Conservation (phyloP, 2,888 invertebrate species). For the Rosalia funebris region DNA sequence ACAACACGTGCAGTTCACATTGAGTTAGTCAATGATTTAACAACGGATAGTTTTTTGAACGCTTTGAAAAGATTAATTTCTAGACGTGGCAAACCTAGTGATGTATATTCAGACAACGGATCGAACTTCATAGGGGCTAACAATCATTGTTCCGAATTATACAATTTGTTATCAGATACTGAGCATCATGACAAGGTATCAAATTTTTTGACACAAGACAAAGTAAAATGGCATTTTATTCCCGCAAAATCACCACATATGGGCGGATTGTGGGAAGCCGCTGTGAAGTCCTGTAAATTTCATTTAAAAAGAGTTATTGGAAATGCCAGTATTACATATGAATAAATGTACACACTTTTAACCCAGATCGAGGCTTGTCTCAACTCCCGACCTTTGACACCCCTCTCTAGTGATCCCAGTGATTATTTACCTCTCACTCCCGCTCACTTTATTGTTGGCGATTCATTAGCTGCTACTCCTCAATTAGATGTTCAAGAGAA, state of each 20-base stretch:
- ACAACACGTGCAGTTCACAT: too few relatives aligned
- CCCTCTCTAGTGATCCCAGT: constrained; percentile 29
- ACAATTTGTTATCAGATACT: constrained; percentile 2
- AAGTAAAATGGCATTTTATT: constrained; percentile 17
- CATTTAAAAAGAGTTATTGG: constrained; percentile 47
- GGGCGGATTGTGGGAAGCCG: constrained; percentile 22
- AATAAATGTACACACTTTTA: constrained; percentile 51
- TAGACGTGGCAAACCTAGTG: constrained; percentile 4
- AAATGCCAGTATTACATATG: constrained; percentile 43
- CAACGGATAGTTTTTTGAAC: constrained; percentile 16
- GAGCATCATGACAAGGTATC: constrained; percentile 2
- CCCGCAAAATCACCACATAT: constrained; percentile 18
- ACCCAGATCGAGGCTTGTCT: constrained; percentile 51
- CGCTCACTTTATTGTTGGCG: constrained; percentile 25
- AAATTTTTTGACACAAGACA: constrained; percentile 9
- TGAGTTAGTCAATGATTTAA: constrained; percentile 7
- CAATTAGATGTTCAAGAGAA: background rate
- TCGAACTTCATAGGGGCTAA: constrained; percentile 18
- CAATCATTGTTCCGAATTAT: constrained; percentile 16
- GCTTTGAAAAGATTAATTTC: too few relatives aligned
- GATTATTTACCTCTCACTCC: constrained; percentile 9
- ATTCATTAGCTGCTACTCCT: constrained; percentile 8
- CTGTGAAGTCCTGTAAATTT: constrained; percentile 40
- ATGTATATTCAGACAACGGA: constrained; percentile 21
- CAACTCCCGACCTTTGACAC: too few relatives aligned